Percentiles rank a stretch among this genome's conserved stretches.
These are phyloP conservation scores for Cebus imitator DNA, from an alignment of 2,113 vertebrate species.

Conservation along the genomic window DNA sequence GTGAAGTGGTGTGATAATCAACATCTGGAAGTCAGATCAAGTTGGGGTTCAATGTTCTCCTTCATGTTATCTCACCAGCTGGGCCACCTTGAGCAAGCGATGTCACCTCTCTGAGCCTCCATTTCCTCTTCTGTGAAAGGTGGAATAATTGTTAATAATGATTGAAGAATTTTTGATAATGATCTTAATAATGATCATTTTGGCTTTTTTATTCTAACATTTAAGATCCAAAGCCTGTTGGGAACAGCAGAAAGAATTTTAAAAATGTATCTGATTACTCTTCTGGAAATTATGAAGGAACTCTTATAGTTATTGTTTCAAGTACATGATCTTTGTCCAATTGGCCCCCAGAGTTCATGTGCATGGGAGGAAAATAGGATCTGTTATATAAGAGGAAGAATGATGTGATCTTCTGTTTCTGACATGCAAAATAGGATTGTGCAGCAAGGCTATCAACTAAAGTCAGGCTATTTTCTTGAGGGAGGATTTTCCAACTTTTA, in stretches of 20 bases:
- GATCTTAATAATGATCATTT: neutral
- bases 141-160: neutral
- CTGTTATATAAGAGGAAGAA: neutral
- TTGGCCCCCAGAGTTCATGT: neutral
- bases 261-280: neutral
- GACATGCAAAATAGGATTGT: neutral
- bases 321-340: neutral
- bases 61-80: neutral
- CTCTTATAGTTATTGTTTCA: neutral
- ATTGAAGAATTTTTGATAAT: neutral
- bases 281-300: neutral
- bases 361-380: accelerated
- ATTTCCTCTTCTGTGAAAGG: neutral
- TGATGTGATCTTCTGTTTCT: neutral
- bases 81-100: neutral
- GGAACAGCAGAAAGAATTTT: neutral
- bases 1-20: accelerated
- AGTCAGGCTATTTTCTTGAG: neutral
- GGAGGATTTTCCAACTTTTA: neutral
- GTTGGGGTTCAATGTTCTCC: neutral
- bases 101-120: neutral
- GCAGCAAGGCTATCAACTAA: neutral
- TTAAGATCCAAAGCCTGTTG: neutral
- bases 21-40: neutral
- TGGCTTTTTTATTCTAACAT: neutral